Conservation (phyloP, 2,113 vertebrate genomes). For the Quiscalus mexicanus region DNA sequence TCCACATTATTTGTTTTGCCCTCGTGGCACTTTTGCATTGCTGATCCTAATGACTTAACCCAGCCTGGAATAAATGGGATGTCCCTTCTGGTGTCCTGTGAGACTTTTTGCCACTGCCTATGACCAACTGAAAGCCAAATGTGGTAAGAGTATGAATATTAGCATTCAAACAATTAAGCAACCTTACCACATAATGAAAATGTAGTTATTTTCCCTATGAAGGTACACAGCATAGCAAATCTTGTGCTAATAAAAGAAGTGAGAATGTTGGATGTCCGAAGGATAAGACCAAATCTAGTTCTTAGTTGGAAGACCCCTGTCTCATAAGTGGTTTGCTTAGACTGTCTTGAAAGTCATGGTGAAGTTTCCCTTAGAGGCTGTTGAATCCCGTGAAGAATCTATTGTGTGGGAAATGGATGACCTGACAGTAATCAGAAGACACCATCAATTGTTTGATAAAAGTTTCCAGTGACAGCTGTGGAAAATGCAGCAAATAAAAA, state of each 20-base stretch:
- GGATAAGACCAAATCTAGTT: not conserved
- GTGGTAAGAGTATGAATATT: not conserved
- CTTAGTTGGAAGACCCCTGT: not conserved
- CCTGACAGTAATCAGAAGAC: not conserved
- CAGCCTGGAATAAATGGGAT: not conserved
- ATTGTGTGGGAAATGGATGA: not conserved
- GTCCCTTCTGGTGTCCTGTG: not conserved
- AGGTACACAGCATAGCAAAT: not conserved
- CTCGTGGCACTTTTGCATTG: not conserved
- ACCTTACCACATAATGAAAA: not conserved
- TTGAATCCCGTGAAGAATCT: conserved; percentile 15
- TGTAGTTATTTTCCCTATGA: not conserved
- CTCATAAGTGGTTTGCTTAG: not conserved
- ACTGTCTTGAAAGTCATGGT: not conserved
- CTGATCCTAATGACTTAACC: not conserved
- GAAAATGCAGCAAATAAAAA: not conserved
- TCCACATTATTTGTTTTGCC: not conserved
- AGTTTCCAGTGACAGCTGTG: not conserved
- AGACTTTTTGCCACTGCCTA: not conserved
- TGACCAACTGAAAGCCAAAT: not conserved
- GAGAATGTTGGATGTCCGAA: not conserved
- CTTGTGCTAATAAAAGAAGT: not conserved
- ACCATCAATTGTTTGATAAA: not conserved
- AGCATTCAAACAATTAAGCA: not conserved
- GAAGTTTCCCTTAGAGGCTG: not conserved